phyloP scores from a whole-genome alignment of 2,888 invertebrate genomes.

The Tiliacea aurago region DNA sequence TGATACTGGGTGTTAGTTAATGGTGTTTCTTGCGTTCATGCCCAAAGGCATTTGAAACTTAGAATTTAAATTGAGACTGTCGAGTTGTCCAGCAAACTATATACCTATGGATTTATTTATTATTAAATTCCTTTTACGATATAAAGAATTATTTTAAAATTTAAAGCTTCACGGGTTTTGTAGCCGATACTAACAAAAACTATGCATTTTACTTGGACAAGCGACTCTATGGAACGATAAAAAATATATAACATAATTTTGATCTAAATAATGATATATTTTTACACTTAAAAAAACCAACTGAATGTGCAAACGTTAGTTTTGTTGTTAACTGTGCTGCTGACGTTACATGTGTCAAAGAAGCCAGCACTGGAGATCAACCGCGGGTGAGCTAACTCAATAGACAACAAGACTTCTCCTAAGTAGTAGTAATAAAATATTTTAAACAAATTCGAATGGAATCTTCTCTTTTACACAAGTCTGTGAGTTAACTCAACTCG shows the following conservation, averaged over 20 bases:
- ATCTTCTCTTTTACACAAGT: not conserved
- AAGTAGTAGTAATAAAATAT: not conserved
- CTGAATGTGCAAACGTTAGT: not conserved
- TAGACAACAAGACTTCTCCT: not conserved
- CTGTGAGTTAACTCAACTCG: not conserved
- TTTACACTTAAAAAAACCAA: not conserved
- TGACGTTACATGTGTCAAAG: conserved; percentile 35
- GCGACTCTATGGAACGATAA: not conserved
- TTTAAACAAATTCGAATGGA: not conserved
- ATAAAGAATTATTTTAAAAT: not conserved
- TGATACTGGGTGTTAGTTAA: conserved; percentile 20
- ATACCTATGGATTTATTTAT: not conserved
- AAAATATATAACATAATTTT: no score
- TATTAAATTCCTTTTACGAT: not conserved
- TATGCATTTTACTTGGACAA: not conserved
- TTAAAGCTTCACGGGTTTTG: not conserved
- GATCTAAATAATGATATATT: not conserved
- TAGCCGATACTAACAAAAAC: not conserved
- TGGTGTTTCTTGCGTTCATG: conserved; percentile 12
- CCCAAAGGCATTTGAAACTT: conserved; percentile 31
- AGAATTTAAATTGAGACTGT: conserved; percentile 5
- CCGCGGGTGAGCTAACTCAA: conserved; percentile 27
- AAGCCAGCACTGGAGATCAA: conserved; percentile 11
- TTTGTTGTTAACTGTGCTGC: conserved; percentile 5
- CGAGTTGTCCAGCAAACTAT: not conserved